Evolutionary conservation across 2,888 invertebrate genomes (phyloP), one percentile per base, ranked within the genome.

Genomic region (Tenodera sinensis): DNA sequence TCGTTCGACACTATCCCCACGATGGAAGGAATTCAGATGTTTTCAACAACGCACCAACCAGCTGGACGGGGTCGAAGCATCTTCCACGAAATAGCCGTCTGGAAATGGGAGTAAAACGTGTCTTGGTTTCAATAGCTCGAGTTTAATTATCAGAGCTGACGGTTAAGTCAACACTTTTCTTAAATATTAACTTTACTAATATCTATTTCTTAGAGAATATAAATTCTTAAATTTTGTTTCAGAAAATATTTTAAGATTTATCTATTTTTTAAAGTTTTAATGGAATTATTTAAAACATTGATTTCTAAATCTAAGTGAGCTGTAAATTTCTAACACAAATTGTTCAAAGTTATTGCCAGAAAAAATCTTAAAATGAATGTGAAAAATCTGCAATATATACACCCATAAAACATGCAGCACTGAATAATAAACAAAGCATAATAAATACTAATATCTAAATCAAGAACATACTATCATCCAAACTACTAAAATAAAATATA

Each of bases 31-130:
- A 71, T 71, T 71, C 54, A 25, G 54, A 20, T 14, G 54, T 71
- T 86, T 15, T 87, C 87, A 83, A 83, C 42, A 71, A 83, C 27
- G 87, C 82, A 87, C 87, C 87, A 87, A 85, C 85, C 71, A n/a
- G 27, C 54, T 27, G 15, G 30, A 71, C 54, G 54, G 54, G 34
- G 34, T 34, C 9, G 42, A 81, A 25, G 71, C 86, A 15, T 83
- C 87, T 30, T 82, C 87, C 87, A 87, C 34, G 82, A 82, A 71
- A 83, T 81, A 28, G 82, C 87, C 87, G 87, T 87, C 87, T 87
- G 87, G 25, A 87, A 87, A 87, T 87, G 87, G 87, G 87, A 87
- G 87, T 87, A 87, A 87, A 87, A 82, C 54, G 54, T 82, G 30
- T 87, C 87, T 87, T 82, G 28, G 87, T 83, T 87, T 87, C 28